These are phyloP conservation scores for Bombus huntii DNA, from an alignment of 1,140 invertebrate species.

Conservation along the genomic window DNA sequence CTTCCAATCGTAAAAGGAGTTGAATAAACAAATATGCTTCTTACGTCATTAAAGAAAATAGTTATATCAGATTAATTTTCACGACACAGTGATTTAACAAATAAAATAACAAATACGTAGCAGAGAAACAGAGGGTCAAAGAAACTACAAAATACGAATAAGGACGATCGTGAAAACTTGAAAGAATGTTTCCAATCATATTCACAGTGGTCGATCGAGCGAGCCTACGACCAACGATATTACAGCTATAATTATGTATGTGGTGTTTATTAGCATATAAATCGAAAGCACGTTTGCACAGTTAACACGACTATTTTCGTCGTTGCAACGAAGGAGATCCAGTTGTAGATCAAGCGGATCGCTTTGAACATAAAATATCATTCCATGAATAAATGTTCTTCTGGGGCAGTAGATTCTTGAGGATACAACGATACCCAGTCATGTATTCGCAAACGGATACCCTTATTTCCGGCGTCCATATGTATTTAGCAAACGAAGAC, in stretches of 20 bases:
- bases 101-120: not conserved
- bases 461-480: conserved; percentile 33
- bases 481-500: conserved; percentile 47
- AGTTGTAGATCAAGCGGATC: not conserved
- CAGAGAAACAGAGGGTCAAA: too few relatives aligned
- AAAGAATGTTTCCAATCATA: not conserved
- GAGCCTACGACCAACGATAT: not conserved
- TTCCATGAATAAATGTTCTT: conserved; percentile 33
- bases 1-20: not conserved
- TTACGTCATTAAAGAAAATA: too few relatives aligned
- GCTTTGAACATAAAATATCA: conserved; percentile 31
- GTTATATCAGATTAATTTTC: too few relatives aligned
- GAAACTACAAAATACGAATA: not conserved
- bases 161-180: not conserved
- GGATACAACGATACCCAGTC: not conserved
- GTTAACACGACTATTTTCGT: not conserved
- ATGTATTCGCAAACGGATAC: conserved; percentile 38
- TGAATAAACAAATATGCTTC: not conserved
- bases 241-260: not conserved
- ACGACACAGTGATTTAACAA: not conserved
- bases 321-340: not conserved
- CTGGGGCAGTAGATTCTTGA: not conserved
- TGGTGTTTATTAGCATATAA: conserved; percentile 3
- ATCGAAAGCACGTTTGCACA: not conserved
- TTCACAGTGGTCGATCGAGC: not conserved